A percentile compares a stretch with the other conserved stretches of the same genome.
Conservation (phyloP, 1,140 invertebrate genomes). For the Drosophila athabasca region DNA sequence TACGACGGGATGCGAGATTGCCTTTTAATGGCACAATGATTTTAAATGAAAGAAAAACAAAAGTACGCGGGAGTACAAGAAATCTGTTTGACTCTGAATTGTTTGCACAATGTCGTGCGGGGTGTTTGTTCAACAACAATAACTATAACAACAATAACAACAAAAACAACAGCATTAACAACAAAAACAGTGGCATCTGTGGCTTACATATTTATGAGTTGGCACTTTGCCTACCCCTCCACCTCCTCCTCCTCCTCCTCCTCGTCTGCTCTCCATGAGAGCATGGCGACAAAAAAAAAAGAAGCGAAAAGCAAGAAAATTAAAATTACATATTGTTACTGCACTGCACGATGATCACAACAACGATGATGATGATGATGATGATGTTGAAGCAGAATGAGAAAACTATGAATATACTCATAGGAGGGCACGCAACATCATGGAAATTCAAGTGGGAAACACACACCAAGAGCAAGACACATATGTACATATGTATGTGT, state of each 20-base stretch:
- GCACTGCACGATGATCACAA: not conserved
- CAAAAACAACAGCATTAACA: slow-evolving; percentile 50
- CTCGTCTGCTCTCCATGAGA: slow-evolving; percentile 51
- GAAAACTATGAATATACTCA: slow-evolving; percentile 19
- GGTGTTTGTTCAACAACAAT: slow-evolving; percentile 51
- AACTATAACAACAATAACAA: slow-evolving; percentile 44
- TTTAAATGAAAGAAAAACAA: slow-evolving; percentile 21
- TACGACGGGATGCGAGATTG: not conserved
- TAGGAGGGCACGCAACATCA: slow-evolving; percentile 52
- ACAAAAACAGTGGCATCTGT: slow-evolving; percentile 46
- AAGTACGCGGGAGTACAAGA: slow-evolving; percentile 32
- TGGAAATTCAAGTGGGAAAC: slow-evolving; percentile 45
- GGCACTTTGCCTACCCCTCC: slow-evolving; percentile 48
- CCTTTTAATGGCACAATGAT: slow-evolving; percentile 56
- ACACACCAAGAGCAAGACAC: slow-evolving; percentile 18
- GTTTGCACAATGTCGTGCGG: slow-evolving; percentile 55
- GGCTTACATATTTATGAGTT: slow-evolving; percentile 71
- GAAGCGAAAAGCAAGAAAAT: slow-evolving; percentile 53
- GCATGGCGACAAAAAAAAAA: slow-evolving; percentile 48
- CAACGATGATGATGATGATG: not conserved
- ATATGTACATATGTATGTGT: not conserved
- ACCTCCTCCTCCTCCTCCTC: not conserved
- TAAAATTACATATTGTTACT: slow-evolving; percentile 56
- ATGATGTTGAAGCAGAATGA: not conserved
- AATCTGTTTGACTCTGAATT: slow-evolving; percentile 27